Conservation (phyloP, 1,140 invertebrate species). For the Cryptotermes secundus region DNA sequence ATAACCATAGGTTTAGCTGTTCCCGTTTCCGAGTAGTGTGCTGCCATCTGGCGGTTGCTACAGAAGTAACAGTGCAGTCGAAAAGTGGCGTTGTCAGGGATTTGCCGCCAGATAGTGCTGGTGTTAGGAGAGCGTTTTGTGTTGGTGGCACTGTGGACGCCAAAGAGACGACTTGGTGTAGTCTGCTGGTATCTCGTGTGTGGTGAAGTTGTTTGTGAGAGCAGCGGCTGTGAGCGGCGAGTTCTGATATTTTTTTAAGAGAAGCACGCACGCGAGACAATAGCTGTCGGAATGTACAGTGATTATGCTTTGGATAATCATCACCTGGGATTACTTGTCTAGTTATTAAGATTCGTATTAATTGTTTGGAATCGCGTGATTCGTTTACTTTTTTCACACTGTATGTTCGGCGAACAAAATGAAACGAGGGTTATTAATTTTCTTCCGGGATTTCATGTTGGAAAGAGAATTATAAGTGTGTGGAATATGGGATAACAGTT, state of each 20-base stretch:
- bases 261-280: background rate
- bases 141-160: background rate
- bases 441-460: background rate
- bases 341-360: background rate
- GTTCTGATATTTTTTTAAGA: background rate
- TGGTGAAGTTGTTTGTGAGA: background rate
- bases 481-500: conserved; percentile 16
- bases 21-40: background rate
- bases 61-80: background rate
- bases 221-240: background rate
- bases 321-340: background rate
- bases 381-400: background rate
- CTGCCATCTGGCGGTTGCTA: background rate
- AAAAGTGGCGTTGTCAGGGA: background rate
- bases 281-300: background rate
- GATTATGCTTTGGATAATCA: too few species aligned
- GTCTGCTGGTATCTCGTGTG: background rate
- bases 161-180: background rate
- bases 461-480: conserved; percentile 13
- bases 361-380: background rate
- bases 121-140: background rate
- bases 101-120: background rate
- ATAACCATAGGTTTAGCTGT: background rate
- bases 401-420: background rate
- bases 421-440: background rate